phyloP scores from a whole-genome alignment of 2,888 invertebrate genomes.

The Drosophila flavopinicola region DNA sequence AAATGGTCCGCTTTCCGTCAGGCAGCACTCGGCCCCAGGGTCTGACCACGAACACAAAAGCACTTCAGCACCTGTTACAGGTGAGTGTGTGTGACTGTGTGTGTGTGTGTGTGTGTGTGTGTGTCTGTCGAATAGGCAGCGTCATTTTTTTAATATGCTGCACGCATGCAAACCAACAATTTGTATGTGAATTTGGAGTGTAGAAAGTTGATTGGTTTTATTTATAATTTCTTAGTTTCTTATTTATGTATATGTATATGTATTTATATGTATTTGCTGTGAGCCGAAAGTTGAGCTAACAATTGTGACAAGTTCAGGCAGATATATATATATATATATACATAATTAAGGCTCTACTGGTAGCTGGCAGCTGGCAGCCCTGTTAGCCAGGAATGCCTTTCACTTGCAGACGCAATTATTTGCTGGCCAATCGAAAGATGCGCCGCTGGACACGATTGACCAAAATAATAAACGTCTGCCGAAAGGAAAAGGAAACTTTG shows the following conservation, averaged over 20 bases:
- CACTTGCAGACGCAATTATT: conserved; percentile 60
- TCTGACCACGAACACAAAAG: conserved; percentile 42
- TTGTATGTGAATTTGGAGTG: conserved; percentile 66
- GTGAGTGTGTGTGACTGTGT: background rate
- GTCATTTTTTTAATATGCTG: conserved; percentile 78
- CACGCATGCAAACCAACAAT: conserved; percentile 79
- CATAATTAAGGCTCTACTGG: conserved; percentile 10
- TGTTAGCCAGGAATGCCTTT: conserved; percentile 56
- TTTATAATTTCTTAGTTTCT: conserved; percentile 25
- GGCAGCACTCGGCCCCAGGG: conserved; percentile 40
- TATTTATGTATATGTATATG: conserved; percentile 2
- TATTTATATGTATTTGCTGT: conserved; percentile 31
- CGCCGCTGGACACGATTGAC: conserved; percentile 36
- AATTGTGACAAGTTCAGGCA: conserved; percentile 43
- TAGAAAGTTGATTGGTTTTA: conserved; percentile 77
- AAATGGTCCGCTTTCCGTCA: conserved; percentile 38
- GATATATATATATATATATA: conserved; percentile 5
- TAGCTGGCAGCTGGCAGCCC: conserved; percentile 50
- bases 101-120: conserved; percentile 7
- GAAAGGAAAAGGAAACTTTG: conserved; percentile 61
- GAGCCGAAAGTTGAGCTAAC: conserved; percentile 36
- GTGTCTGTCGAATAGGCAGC: conserved; percentile 58
- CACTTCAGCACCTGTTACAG: conserved; percentile 50
- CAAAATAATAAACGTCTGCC: conserved; percentile 16
- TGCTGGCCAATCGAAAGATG: conserved; percentile 55